Percentiles rank a stretch among this genome's conserved stretches.
phyloP scores from a whole-genome alignment of 2,888 invertebrate species.

The Pharmacophagus antenor region DNA sequence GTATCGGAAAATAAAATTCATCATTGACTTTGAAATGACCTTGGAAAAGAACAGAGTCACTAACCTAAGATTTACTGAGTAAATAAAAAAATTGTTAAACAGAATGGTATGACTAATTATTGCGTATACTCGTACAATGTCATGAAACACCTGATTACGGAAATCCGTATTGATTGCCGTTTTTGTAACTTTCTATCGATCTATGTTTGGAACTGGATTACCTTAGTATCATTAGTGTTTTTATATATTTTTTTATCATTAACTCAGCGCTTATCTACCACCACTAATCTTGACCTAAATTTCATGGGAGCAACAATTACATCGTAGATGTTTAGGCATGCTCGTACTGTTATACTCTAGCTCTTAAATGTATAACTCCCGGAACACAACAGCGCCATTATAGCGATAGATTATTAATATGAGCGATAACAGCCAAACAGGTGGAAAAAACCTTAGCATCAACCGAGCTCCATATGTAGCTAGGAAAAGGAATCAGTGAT shows the following conservation, averaged over 20 bases:
- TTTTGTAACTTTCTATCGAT: not conserved
- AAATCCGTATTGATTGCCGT: conserved; percentile 22
- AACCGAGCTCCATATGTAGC: too few species aligned
- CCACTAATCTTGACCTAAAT: not conserved
- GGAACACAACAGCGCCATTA: too few species aligned
- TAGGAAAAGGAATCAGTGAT: too few species aligned
- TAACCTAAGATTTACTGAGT: conserved; percentile 1
- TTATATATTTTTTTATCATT: not conserved
- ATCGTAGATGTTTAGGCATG: too few species aligned
- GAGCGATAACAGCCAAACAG: too few species aligned
- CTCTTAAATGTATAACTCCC: too few species aligned
- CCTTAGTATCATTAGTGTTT: not conserved
- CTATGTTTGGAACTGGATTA: conserved; percentile 3
- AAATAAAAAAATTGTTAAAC: conserved; percentile 20
- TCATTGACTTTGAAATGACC: conserved; percentile 9
- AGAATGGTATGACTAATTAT: conserved; percentile 17
- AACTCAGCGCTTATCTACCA: not conserved
- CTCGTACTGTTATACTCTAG: too few species aligned
- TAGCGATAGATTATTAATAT: too few species aligned
- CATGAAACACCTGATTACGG: conserved; percentile 19
- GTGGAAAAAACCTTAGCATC: too few species aligned
- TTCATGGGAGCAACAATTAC: too few species aligned
- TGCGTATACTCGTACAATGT: not conserved
- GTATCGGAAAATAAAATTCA: not conserved
- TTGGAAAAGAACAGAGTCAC: conserved; percentile 3